phyloP scores from a whole-genome alignment of 2,113 vertebrate genomes.

The Miniopterus natalensis region DNA sequence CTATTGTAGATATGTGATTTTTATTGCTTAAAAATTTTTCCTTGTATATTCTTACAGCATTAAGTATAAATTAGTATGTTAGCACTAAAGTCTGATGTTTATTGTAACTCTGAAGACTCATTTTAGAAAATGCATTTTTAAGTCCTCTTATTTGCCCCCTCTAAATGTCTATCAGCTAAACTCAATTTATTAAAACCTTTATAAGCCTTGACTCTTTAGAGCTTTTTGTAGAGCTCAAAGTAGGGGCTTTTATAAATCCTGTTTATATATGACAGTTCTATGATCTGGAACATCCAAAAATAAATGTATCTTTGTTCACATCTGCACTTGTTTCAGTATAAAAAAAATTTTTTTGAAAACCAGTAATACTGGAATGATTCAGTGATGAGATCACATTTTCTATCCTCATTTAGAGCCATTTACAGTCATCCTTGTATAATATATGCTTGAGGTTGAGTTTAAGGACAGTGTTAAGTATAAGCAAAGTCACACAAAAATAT shows the following conservation, averaged over 20 bases:
- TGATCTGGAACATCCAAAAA: background rate
- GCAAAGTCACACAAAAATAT: background rate
- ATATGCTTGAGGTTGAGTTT: background rate
- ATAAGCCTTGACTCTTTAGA: background rate
- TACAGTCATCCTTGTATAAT: background rate
- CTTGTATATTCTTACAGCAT: background rate
- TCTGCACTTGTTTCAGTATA: background rate
- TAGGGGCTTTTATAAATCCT: background rate
- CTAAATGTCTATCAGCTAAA: background rate
- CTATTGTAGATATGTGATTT: background rate
- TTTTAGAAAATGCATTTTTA: background rate
- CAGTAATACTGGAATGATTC: background rate
- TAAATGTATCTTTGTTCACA: slow-evolving; percentile 15
- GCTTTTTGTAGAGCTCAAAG: background rate
- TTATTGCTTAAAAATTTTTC: background rate
- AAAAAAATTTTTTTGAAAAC: no score
- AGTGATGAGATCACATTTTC: background rate
- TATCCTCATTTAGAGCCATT: background rate
- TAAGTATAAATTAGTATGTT: background rate
- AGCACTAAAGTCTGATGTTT: background rate
- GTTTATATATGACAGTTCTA: background rate
- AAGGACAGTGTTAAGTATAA: background rate
- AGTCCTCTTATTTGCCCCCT: background rate
- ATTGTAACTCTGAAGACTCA: background rate
- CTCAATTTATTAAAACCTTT: background rate